Evolutionary conservation across 2,888 invertebrate species (phyloP), one percentile per base, ranked within the genome.

Genomic region (Volucella inflata): DNA sequence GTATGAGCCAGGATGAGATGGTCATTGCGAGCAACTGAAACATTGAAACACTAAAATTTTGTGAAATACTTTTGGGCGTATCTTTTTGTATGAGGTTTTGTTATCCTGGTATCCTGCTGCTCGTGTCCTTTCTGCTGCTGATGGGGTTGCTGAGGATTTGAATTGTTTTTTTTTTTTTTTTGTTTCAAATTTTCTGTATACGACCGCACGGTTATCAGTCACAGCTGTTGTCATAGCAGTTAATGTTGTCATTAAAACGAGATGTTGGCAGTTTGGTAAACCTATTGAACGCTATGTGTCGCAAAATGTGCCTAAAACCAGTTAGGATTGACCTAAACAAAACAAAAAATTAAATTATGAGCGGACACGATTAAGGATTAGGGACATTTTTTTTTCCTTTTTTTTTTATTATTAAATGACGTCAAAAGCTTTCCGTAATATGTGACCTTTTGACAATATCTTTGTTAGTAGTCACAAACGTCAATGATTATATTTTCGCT

Each of bases 161-260:
- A 44, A 62, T 44, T 11, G 44, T n/a, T 12, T 10, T 44, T 2
- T 10, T 44, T 6, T 6, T 44, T 44, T 44, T 44, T 44, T 44
- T 44, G 4, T 44, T 11, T 0, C 12, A 12, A n/a, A 30, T 9
- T 72, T 44, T 51, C 48, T 62, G 60, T 60, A 16, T 10, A 14
- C 16, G 30, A 46, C n/a, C 1, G 30, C 16, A 17, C 9, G 36
- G 60, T 50, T 51, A 76, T 60, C 67, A 60, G 76, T 68, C 68
- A 67, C 76, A 76, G 76, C 76, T 76, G 76, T 44, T 68, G 60
- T 16, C 46, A 38, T 60, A 40, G 60, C 68, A 68, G 67, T 68
- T 76, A 68, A 60, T 76, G 67, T 60, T 68, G 68, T 68, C 76
- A 76, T 76, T 76, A 68, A 68, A 76, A 60, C 60, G 51, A 60